These are phyloP conservation scores for Pelusios castaneus DNA, from an alignment of 2,113 vertebrate genomes.

Conservation along the genomic window DNA sequence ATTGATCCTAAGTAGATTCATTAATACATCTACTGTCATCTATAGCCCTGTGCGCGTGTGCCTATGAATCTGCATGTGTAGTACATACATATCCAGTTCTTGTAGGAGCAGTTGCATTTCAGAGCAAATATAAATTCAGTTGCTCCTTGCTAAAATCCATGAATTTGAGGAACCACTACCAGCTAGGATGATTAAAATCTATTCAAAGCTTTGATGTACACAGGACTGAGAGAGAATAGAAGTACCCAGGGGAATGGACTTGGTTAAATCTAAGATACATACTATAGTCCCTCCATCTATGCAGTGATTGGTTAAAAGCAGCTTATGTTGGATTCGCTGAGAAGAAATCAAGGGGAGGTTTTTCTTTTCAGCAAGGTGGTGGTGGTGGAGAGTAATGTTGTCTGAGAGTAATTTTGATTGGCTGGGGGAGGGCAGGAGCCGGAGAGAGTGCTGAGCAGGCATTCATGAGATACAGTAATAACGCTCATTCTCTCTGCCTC, in stretches of 20 bases:
- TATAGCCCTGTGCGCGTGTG: background rate
- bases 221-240: background rate
- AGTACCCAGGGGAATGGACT: background rate
- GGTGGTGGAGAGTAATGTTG: background rate
- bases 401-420: constrained; percentile 17
- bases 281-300: background rate
- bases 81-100: background rate
- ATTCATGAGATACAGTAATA: constrained; percentile 39
- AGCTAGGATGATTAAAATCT: background rate
- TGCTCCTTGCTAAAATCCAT: background rate
- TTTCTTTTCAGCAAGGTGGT: background rate
- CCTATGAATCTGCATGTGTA: background rate
- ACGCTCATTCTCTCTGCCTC: background rate
- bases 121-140: background rate
- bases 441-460: constrained; percentile 54
- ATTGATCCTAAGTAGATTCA: background rate
- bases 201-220: background rate
- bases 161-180: background rate
- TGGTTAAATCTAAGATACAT: background rate
- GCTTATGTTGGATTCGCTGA: background rate
- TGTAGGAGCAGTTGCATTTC: accelerated
- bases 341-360: background rate
- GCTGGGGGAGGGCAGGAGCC: background rate
- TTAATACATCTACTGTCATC: background rate
- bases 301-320: constrained; percentile 10